Percentiles rank a stretch among this genome's conserved stretches.
phyloP scores from a whole-genome alignment of 1,140 invertebrate genomes.

The Zaprionus africanus region DNA sequence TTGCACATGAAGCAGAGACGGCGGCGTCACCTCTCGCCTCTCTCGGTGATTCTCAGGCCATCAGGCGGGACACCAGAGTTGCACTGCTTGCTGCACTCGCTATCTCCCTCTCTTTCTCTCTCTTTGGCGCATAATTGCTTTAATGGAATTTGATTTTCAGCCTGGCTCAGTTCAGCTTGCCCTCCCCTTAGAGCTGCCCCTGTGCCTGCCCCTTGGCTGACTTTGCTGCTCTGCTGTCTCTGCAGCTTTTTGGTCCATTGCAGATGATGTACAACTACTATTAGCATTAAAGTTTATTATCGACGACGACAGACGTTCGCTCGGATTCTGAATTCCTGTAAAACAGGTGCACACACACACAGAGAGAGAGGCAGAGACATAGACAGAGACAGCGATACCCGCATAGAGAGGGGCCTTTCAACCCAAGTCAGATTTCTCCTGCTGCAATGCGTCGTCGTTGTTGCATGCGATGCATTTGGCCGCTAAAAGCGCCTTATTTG shows the following conservation, averaged over 20 bases:
- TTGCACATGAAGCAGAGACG: not conserved
- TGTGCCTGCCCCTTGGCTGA: too few relatives aligned
- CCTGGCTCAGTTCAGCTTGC: conserved; percentile 19
- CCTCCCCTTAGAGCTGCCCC: not conserved
- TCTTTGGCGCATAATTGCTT: conserved; percentile 68
- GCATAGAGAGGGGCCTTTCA: conserved; percentile 67
- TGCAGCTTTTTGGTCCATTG: conserved; percentile 75
- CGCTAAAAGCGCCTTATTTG: conserved; percentile 83
- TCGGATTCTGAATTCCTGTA: conserved; percentile 79
- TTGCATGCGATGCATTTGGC: conserved; percentile 80
- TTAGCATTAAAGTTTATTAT: conserved; percentile 84
- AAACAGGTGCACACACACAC: conserved; percentile 70
- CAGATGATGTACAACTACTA: conserved; percentile 81
- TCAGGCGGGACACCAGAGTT: conserved; percentile 9
- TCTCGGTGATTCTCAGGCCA: conserved; percentile 57
- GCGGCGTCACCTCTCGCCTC: conserved; percentile 10
- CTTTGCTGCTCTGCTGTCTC: conserved; percentile 25
- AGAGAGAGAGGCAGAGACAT: conserved; percentile 5
- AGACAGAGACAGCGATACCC: conserved; percentile 5
- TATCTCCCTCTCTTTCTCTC: too few relatives aligned
- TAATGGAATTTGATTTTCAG: conserved; percentile 80
- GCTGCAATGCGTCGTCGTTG: conserved; percentile 34
- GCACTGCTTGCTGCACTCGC: conserved; percentile 4
- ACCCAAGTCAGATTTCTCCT: conserved; percentile 74
- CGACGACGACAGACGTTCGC: conserved; percentile 70